Evolutionary conservation across 2,797 vertebrate genomes (phyloP).

Genomic region (Iguana delicatissima): DNA sequence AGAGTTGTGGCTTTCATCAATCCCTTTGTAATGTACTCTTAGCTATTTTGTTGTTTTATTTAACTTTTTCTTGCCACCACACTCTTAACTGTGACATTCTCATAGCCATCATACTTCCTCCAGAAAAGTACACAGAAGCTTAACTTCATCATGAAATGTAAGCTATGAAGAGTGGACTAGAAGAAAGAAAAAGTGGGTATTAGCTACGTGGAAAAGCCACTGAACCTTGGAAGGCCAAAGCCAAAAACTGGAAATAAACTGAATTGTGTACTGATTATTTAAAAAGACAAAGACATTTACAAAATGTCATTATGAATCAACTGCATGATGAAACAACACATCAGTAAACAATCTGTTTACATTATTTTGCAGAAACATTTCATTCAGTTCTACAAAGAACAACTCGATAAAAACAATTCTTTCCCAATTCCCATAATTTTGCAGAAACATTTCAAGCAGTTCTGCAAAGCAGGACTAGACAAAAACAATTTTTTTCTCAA

Average conservation of each 20-base stretch:
- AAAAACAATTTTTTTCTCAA: slow-evolving; percentile 53
- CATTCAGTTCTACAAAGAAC: neutral
- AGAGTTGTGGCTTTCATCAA: too few species aligned
- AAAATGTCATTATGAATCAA: slow-evolving; percentile 33
- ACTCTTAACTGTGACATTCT: neutral
- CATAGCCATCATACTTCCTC: slow-evolving; percentile 37
- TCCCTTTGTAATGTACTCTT: too few species aligned
- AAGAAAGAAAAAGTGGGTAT: slow-evolving; percentile 17
- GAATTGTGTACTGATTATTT: neutral
- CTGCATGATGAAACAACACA: slow-evolving; percentile 13
- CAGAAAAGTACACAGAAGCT: slow-evolving; percentile 39
- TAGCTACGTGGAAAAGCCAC: slow-evolving; percentile 19
- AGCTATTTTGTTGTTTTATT: too few species aligned
- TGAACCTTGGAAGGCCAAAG: slow-evolving; percentile 43
- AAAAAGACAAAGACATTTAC: neutral
- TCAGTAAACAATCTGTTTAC: slow-evolving; percentile 67
- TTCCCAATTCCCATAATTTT: slow-evolving; percentile 54
- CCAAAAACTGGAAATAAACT: neutral
- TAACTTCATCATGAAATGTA: slow-evolving; percentile 52
- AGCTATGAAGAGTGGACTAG: slow-evolving; percentile 12
- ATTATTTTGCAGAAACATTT: slow-evolving; percentile 4
- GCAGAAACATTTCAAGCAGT: neutral
- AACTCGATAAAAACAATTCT: slow-evolving; percentile 24
- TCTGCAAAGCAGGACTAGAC: neutral
- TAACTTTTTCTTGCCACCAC: too few species aligned